Percentiles rank a stretch among this genome's conserved stretches.
Conservation (phyloP, 2,888 invertebrate genomes). For the Leucozona laternaria region DNA sequence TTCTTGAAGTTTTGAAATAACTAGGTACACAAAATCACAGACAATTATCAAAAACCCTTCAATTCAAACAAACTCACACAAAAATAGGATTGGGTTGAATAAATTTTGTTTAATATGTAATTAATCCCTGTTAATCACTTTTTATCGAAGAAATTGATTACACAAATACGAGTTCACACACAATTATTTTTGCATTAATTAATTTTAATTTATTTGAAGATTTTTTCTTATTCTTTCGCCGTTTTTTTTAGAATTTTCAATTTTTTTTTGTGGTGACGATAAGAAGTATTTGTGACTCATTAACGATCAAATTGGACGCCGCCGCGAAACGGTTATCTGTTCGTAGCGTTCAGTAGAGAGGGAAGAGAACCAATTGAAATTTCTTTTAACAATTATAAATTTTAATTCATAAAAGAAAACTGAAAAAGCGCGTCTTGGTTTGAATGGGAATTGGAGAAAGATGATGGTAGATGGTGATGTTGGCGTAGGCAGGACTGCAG, state of each 20-base stretch:
- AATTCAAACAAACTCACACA: not conserved
- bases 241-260: not conserved
- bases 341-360: constrained; percentile 12
- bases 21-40: not conserved
- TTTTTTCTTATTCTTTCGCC: not conserved
- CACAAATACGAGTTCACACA: not conserved
- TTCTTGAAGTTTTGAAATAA: constrained; percentile 10
- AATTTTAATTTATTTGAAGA: not conserved
- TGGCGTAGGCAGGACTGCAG: no score
- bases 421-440: constrained; percentile 27
- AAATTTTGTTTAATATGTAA: not conserved
- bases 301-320: constrained; percentile 15
- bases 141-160: not conserved
- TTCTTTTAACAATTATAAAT: constrained; percentile 44
- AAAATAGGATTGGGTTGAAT: not conserved
- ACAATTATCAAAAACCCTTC: not conserved
- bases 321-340: constrained; percentile 45
- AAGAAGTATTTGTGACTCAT: constrained; percentile 26
- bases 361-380: constrained; percentile 8
- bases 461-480: not conserved
- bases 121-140: not conserved
- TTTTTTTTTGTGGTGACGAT: not conserved
- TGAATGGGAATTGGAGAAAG: constrained; percentile 15
- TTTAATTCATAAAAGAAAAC: constrained; percentile 12
- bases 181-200: constrained; percentile 3